Evolutionary conservation across 1,140 invertebrate species (phyloP).

Genomic region (Lepidurus couesii): DNA sequence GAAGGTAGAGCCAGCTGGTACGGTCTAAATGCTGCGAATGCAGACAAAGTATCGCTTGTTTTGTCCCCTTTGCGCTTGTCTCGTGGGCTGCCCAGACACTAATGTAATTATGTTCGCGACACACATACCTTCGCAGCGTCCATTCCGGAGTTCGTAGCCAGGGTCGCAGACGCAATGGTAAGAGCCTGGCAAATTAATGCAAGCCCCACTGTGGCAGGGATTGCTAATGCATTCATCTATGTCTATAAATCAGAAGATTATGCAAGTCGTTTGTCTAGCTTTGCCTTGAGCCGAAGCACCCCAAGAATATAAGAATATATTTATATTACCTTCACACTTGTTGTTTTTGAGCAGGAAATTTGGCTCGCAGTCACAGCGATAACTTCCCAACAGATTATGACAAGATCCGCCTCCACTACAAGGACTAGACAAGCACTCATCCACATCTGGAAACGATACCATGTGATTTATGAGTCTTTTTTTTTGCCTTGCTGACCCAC

Average conservation of each 20-base stretch:
- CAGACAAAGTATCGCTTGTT: background rate
- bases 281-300: background rate
- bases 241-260: constrained; percentile 40
- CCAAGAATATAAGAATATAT: background rate
- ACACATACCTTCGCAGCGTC: constrained; percentile 45
- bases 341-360: constrained; percentile 26
- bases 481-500: background rate
- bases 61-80: background rate
- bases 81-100: background rate
- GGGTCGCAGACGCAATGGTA: constrained; percentile 48
- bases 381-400: constrained; percentile 28
- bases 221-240: constrained; percentile 51
- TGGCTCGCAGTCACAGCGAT: constrained; percentile 30
- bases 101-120: background rate
- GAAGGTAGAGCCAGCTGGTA: background rate
- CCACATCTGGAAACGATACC: constrained; percentile 35
- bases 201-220: constrained; percentile 50
- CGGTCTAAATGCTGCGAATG: background rate
- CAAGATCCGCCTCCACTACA: constrained; percentile 29
- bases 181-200: constrained; percentile 50
- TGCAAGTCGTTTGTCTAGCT: constrained; percentile 11
- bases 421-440: constrained; percentile 37
- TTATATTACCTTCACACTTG: constrained; percentile 33
- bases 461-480: background rate
- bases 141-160: constrained; percentile 42